Base-by-base conservation (phyloP, 2,888 invertebrate species). In the Eilema caniola region DNA sequence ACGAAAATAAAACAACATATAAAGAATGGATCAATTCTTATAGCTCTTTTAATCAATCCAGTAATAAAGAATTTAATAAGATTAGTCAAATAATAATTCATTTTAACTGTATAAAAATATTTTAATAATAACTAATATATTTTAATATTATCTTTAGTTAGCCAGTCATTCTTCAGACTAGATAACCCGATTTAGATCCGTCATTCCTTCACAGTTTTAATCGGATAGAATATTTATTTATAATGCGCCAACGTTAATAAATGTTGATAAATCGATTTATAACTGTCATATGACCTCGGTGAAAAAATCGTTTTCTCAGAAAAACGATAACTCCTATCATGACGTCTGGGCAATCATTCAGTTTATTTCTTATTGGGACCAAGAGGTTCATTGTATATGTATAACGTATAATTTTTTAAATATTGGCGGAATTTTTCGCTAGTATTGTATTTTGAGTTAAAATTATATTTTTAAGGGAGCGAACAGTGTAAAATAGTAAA, bases 321-420 rank as follows among this genome's bases (percentile, higher is more conserved):
- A 82, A 74, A 77, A 66, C 16, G 82, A 82, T 82, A 79, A 77
- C 37, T 16, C 61, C 12, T 72, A 77, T 82, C 80, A 69, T 53
- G 11, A 70, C 11, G 71, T 72, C 71, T 71, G 66, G 69, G 69
- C 67, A 71, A 72, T 75, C 24, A 37, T 64, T 67, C 53, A 47
- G 60, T 70, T 53, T 59, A 70, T 66, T 70, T 73, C 31, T 59
- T 53, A 56, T 47, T 62, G 67, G 68, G 69, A 69, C 70, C 74
- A 62, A 61, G 53, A 65, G 28, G 67, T 60, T 64, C 28, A 3
- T 62, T 67, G 63, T 65, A 28, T 33, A 69, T 41, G 3, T n/a
- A n/a, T n/a, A n/a, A n/a, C n/a, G n/a, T n/a, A n/a, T n/a, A n/a
- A n/a, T 28, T 62, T 23, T 24, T 53, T 57, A 33, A 20, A 28